A percentile compares a stretch with the other conserved stretches of the same genome.
Conservation (phyloP, 2,797 vertebrate genomes). For the Melopsittacus undulatus region DNA sequence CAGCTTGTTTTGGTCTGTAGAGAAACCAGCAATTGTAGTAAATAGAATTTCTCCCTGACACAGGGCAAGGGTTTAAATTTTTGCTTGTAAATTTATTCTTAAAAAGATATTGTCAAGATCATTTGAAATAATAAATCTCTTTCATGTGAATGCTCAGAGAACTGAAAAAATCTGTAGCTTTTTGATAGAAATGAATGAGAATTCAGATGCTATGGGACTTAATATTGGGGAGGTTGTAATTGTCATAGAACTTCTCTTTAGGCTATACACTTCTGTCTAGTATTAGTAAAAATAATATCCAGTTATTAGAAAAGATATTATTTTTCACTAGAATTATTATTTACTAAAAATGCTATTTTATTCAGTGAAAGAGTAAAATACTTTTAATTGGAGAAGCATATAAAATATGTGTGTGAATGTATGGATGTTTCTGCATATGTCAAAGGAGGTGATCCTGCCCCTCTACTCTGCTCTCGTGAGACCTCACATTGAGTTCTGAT, state of each 20-base stretch:
- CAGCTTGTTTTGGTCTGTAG: neutral
- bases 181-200: neutral
- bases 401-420: neutral
- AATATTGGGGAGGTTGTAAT: neutral
- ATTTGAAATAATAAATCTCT: neutral
- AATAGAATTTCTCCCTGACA: neutral
- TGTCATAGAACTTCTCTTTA: neutral
- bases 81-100: neutral
- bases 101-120: neutral
- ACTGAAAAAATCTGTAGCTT: neutral
- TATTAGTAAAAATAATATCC: neutral
- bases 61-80: neutral
- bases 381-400: neutral
- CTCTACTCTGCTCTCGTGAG: too few species aligned
- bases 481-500: too few species aligned
- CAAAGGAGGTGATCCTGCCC: too few species aligned
- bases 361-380: neutral
- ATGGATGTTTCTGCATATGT: neutral
- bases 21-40: neutral
- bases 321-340: neutral
- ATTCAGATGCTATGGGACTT: neutral
- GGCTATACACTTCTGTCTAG: fast-evolving
- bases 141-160: neutral
- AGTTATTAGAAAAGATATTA: neutral
- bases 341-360: neutral